phyloP scores from a whole-genome alignment of 2,888 invertebrate species.

The Tuberolachnus salignus region DNA sequence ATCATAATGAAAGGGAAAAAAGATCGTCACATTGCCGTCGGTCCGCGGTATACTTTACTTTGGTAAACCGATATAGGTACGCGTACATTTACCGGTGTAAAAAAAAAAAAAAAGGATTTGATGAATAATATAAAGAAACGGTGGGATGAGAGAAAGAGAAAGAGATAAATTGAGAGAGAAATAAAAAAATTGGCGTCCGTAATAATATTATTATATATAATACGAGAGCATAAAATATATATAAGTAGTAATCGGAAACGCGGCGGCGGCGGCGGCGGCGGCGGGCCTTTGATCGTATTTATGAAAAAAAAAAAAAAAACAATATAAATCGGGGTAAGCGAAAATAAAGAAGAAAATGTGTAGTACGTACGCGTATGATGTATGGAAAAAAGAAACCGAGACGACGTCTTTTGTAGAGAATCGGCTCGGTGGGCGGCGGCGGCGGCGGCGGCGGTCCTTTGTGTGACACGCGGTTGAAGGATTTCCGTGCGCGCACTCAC shows the following conservation, averaged over 20 bases:
- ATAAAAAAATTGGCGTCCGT: conserved; percentile 37
- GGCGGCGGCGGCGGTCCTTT: conserved; percentile 45
- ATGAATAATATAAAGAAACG: no score
- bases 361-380: not conserved
- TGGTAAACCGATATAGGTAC: conserved; percentile 55
- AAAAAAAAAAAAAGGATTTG: conserved; percentile 28
- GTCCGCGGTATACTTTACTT: conserved; percentile 48
- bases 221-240: not conserved
- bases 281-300: conserved; percentile 48
- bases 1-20: conserved; percentile 8
- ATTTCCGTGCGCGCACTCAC: not conserved
- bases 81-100: conserved; percentile 16
- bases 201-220: conserved; percentile 23
- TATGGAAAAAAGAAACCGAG: not conserved
- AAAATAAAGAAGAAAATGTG: conserved; percentile 1
- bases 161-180: no score
- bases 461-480: conserved; percentile 29
- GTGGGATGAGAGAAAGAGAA: not conserved
- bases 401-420: conserved; percentile 20
- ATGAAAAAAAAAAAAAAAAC: not conserved
- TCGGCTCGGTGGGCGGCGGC: conserved; percentile 14
- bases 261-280: no score
- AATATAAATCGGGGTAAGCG: conserved; percentile 47
- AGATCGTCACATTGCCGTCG: conserved; percentile 38
- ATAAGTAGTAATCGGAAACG: conserved; percentile 53